Evolutionary conservation across 2,113 vertebrate genomes (phyloP).

Genomic region (Gasterosteus aculeatus): DNA sequence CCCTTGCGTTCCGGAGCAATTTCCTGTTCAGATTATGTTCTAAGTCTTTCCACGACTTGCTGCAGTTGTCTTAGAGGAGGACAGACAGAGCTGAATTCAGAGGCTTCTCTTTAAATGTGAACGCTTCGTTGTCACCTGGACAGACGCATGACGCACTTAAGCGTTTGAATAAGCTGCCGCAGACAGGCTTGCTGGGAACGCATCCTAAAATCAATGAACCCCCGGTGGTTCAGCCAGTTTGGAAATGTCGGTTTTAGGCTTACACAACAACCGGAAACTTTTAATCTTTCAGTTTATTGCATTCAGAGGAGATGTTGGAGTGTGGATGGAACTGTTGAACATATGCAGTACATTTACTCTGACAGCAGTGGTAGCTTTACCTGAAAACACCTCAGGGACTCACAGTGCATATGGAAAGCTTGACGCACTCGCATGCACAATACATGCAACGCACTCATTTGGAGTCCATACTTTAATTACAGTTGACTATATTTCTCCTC

Average conservation of each 20-base stretch:
- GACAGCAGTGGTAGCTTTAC: constrained; percentile 50
- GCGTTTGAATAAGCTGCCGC: constrained; percentile 13
- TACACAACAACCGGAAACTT: constrained; percentile 25
- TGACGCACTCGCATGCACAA: constrained; percentile 25
- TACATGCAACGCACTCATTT: constrained; percentile 54
- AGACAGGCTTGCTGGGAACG: neutral
- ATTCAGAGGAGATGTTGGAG: constrained; percentile 4
- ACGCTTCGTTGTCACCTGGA: constrained; percentile 20
- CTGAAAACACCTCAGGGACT: constrained; percentile 41
- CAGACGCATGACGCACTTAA: constrained; percentile 2
- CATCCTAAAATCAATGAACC: neutral
- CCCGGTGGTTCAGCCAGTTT: constrained; percentile 8
- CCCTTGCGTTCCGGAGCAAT: constrained; percentile 68
- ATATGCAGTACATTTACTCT: constrained; percentile 37
- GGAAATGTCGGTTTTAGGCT: constrained; percentile 16
- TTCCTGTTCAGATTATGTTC: constrained; percentile 75
- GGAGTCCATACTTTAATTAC: constrained; percentile 64
- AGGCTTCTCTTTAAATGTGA: constrained; percentile 3
- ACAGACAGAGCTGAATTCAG: constrained; percentile 17
- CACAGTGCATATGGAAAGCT: constrained; percentile 16
- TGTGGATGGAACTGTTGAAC: constrained; percentile 20
- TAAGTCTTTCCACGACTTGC: constrained; percentile 54
- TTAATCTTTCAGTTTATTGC: constrained; percentile 30
- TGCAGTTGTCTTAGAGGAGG: constrained; percentile 34
- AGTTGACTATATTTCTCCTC: constrained; percentile 68